These are phyloP conservation scores for Cheilosia scutellata DNA, from an alignment of 2,888 invertebrate species.

Conservation along the genomic window DNA sequence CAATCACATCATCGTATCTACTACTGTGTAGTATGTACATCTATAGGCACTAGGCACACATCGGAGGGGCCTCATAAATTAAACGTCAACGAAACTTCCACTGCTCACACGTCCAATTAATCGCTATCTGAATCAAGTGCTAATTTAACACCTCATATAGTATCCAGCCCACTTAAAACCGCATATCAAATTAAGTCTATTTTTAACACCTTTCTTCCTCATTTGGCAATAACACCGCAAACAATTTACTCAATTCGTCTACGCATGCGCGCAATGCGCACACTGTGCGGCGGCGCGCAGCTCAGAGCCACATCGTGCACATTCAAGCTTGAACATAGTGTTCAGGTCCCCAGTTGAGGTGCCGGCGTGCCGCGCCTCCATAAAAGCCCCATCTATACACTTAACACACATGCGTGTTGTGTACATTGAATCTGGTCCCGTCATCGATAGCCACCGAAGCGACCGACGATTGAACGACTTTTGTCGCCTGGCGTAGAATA, in stretches of 20 bases:
- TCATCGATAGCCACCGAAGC: conserved; percentile 32
- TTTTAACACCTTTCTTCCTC: conserved; percentile 30
- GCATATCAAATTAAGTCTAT: conserved; percentile 21
- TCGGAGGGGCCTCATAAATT: not conserved
- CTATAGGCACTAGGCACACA: no score
- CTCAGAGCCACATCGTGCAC: not conserved
- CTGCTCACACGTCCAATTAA: not conserved
- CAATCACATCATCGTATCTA: no score
- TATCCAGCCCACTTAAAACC: conserved; percentile 13
- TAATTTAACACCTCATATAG: conserved; percentile 47
- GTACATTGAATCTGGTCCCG: conserved; percentile 58
- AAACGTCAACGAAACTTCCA: not conserved
- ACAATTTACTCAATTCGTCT: conserved; percentile 4
- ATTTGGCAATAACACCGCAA: conserved; percentile 1
- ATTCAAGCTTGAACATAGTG: conserved; percentile 5
- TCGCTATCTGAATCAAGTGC: conserved; percentile 5
- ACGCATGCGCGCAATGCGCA: conserved; percentile 48
- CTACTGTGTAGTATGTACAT: not conserved
- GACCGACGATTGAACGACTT: conserved; percentile 53
- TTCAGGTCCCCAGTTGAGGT: conserved; percentile 2
- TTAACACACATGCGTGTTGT: conserved; percentile 50
- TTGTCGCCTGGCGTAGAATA: conserved; percentile 46
- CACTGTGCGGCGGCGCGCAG: conserved; percentile 1
- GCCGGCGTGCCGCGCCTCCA: conserved; percentile 70
- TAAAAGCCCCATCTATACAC: conserved; percentile 5